Conservation (phyloP, 2,113 vertebrate genomes). For the Seriola quinqueradiata region DNA sequence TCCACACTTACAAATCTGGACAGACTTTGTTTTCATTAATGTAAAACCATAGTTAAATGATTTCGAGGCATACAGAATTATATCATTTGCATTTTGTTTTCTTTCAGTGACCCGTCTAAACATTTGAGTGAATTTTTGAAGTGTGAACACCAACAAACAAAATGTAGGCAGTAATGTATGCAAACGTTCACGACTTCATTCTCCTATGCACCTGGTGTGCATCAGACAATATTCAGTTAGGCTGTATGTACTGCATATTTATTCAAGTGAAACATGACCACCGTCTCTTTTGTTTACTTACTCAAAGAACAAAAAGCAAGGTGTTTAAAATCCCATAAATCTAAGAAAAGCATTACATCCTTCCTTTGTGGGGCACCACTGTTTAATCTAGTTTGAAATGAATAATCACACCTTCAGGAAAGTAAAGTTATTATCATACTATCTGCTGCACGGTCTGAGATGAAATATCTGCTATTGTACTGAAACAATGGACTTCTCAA, state of each 20-base stretch:
- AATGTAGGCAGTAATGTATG: neutral
- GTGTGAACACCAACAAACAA: neutral
- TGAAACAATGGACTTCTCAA: conserved; percentile 2
- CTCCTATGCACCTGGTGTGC: neutral
- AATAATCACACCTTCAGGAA: conserved; percentile 28
- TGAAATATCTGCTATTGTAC: neutral
- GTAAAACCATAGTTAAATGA: neutral
- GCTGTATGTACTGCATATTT: neutral
- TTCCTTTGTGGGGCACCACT: neutral
- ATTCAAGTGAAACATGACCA: conserved; percentile 1
- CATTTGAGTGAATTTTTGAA: neutral
- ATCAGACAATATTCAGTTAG: conserved; percentile 7
- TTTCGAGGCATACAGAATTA: neutral
- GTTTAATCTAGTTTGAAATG: conserved; percentile 46
- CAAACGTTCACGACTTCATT: neutral
- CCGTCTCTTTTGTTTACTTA: conserved; percentile 18
- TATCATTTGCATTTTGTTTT: neutral
- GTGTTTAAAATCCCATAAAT: conserved; percentile 25
- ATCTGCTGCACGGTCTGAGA: conserved; percentile 35
- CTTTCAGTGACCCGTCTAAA: neutral
- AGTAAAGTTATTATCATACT: conserved; percentile 25
- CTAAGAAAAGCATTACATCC: conserved; percentile 1
- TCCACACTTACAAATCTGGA: no score
- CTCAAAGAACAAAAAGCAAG: neutral
- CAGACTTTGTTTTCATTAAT: no score